These are phyloP conservation scores for Morpho helenor DNA, from an alignment of 2,888 invertebrate genomes.

Conservation along the genomic window DNA sequence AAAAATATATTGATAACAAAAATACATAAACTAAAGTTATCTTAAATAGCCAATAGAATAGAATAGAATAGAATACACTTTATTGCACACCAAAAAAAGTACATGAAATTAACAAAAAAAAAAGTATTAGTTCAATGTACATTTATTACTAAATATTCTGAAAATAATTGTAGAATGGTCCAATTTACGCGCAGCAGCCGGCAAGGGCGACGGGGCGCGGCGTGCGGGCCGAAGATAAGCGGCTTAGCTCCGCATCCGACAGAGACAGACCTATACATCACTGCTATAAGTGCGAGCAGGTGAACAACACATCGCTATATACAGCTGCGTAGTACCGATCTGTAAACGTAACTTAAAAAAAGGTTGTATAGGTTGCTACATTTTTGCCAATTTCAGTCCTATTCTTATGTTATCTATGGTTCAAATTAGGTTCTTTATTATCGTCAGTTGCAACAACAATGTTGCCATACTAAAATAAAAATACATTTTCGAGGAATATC, in stretches of 20 bases:
- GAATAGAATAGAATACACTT: too few species aligned
- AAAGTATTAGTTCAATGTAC: too few species aligned
- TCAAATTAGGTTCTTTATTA: slow-evolving; percentile 26
- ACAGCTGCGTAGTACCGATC: slow-evolving; percentile 65
- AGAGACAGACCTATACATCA: slow-evolving; percentile 41
- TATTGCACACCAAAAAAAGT: too few species aligned
- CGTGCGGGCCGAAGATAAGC: slow-evolving; percentile 77
- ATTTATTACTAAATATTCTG: background rate
- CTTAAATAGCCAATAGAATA: too few species aligned
- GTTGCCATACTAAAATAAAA: slow-evolving; percentile 66
- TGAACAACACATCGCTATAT: slow-evolving; percentile 55
- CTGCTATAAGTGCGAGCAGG: slow-evolving; percentile 36
- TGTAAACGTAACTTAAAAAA: slow-evolving; percentile 34
- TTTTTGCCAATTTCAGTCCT: slow-evolving; percentile 31
- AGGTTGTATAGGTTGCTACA: slow-evolving; percentile 34
- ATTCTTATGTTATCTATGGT: slow-evolving; percentile 12
- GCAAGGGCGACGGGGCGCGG: slow-evolving; percentile 52
- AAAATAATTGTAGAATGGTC: slow-evolving; percentile 55
- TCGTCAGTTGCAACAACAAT: slow-evolving; percentile 36
- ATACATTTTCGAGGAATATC: slow-evolving; percentile 76
- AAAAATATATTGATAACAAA: too few species aligned
- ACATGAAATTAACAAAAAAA: too few species aligned
- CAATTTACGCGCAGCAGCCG: slow-evolving; percentile 67
- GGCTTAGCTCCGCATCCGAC: slow-evolving; percentile 71
- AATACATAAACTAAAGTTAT: too few species aligned